Evolutionary conservation across 1,140 invertebrate species (phyloP), one percentile per base, ranked within the genome.

Genomic region (Apocrypta bakeri): DNA sequence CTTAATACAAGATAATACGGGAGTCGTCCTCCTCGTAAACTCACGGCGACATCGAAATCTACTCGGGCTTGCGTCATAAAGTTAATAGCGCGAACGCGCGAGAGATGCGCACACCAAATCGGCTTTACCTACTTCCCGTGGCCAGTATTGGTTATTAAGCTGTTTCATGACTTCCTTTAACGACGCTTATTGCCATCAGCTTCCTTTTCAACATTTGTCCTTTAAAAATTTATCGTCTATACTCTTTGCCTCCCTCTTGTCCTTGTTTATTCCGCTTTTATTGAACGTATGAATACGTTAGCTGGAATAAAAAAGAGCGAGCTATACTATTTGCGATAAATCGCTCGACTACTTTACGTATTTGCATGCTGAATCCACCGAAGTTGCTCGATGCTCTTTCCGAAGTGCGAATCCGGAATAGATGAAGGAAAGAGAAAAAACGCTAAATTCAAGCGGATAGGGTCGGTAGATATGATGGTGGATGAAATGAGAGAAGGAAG

Each of bases 11-110:
- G 75, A 78, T 82, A 82, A 82, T 82, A 78, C 81, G 73, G 42
- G 66, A 72, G 31, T 17, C 68, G 69, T 74, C 56, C 75, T 64
- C 75, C 25, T 83, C 82, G 82, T 83, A 83, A 83, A 83, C 48
- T 79, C 76, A 56, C 56, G 48, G 69, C 75, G 82, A 83, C 82
- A 83, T 83, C 82, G 82, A 83, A 83, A 83, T 74, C 82, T 79
- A 83, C 82, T 83, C 76, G 37, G 81, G 48, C 1, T 78, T 48
- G 75, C 76, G 56, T 79, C 82, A 79, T 83, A 83, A 83, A 83
- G 64, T 83, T 83, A 83, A 83, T 83, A 74, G 82, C 61, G 1
- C 42, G n/a, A 27, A 42, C 29, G 27, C 31, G 56, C 56, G 21
- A 40, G 66, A 42, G 29, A 64, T 56, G 72, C 75, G 72, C 75